phyloP scores from a whole-genome alignment of 2,888 invertebrate species.

The Synergus itoensis region DNA sequence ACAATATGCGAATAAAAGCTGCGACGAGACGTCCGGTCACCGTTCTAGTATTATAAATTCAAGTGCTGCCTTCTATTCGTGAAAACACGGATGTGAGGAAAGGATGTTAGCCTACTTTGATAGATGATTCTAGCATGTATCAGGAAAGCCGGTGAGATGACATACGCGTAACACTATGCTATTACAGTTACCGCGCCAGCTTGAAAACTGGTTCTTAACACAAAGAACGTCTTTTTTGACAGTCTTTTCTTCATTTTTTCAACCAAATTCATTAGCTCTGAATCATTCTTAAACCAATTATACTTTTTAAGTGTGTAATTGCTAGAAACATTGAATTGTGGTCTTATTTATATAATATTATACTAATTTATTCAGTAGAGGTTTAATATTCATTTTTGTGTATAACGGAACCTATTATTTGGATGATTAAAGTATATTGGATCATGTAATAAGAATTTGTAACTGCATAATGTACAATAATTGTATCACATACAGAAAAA shows the following conservation, averaged over 20 bases:
- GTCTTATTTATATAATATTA: neutral
- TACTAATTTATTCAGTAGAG: neutral
- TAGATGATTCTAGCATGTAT: constrained; percentile 59
- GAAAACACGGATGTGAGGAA: constrained; percentile 55
- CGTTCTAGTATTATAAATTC: constrained; percentile 48
- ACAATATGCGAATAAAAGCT: constrained; percentile 28
- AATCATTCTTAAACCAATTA: neutral
- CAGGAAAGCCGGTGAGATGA: constrained; percentile 63
- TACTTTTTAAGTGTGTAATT: neutral
- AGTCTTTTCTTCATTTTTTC: neutral
- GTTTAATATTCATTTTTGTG: neutral
- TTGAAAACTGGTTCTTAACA: constrained; percentile 55
- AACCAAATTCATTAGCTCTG: neutral
- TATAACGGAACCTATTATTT: neutral
- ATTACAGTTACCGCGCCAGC: constrained; percentile 58
- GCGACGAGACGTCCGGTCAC: constrained; percentile 11
- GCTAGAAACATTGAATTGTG: no score
- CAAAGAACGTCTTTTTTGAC: constrained; percentile 8
- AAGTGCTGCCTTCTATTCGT: constrained; percentile 49
- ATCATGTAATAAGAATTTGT: no score
- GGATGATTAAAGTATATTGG: no score
- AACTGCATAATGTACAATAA: no score
- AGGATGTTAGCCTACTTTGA: constrained; percentile 67
- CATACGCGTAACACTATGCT: constrained; percentile 50
- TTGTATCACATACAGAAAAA: no score